These are phyloP conservation scores for Xenus cinereus DNA, from an alignment of 2,113 vertebrate genomes.

Conservation along the genomic window DNA sequence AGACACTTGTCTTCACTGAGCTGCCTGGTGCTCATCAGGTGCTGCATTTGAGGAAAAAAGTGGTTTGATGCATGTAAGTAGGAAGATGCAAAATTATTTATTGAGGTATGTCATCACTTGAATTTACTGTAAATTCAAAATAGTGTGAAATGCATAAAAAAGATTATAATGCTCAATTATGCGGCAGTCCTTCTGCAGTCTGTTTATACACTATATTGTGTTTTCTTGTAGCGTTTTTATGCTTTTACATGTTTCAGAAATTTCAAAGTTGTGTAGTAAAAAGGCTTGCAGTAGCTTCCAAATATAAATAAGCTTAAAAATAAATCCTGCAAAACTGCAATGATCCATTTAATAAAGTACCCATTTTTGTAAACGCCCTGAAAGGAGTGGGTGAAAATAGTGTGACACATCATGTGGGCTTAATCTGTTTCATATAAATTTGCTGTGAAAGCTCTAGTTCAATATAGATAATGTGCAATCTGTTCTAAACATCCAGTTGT, in stretches of 20 bases:
- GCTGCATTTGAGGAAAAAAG: neutral
- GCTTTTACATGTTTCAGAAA: neutral
- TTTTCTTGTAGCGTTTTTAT: neutral
- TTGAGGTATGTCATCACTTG: neutral
- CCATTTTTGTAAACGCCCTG: neutral
- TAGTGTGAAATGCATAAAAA: neutral
- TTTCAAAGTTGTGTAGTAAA: neutral
- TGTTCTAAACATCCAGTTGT: conserved; percentile 54
- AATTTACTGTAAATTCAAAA: neutral
- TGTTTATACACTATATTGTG: neutral
- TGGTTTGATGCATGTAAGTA: neutral
- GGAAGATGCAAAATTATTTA: neutral
- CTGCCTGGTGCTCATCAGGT: neutral
- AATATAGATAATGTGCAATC: conserved; percentile 41
- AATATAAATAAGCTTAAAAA: conserved; percentile 55
- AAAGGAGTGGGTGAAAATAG: conserved; percentile 14
- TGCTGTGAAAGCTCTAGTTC: conserved; percentile 27
- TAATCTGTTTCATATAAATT: conserved; percentile 28
- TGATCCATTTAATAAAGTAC: conserved; percentile 19
- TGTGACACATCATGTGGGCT: conserved; percentile 22
- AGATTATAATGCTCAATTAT: fast-evolving
- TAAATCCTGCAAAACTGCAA: conserved; percentile 29
- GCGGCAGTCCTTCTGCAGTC: neutral
- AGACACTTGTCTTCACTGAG: neutral
- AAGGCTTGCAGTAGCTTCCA: neutral